Conservation (phyloP, 2,113 vertebrate genomes). For the Peromyscus polionotus region DNA sequence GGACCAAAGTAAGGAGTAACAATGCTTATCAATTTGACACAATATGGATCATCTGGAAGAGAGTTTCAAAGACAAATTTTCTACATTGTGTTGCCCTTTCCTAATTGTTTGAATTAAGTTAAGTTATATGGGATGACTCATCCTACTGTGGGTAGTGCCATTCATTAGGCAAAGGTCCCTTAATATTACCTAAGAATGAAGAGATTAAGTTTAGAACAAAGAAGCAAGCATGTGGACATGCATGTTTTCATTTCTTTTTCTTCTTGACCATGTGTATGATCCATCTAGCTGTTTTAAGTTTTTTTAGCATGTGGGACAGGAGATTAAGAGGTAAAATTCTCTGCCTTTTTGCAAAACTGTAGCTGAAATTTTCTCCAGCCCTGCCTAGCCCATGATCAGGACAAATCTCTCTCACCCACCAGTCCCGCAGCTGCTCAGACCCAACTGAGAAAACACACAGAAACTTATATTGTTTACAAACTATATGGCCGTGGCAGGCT, state of each 20-base stretch:
- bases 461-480: too few relatives aligned
- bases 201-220: not conserved
- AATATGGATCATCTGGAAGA: not conserved
- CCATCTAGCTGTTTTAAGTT: not conserved
- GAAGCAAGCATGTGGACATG: not conserved
- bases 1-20: not conserved
- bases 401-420: too few relatives aligned
- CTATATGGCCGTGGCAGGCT: too few relatives aligned
- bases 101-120: not conserved
- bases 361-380: too few relatives aligned
- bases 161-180: not conserved
- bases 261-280: not conserved
- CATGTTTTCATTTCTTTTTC: not conserved
- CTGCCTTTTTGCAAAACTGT: not conserved
- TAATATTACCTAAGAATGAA: not conserved
- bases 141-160: too few relatives aligned
- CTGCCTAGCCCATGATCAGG: too few relatives aligned
- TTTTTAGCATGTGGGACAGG: fast-evolving
- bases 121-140: not conserved
- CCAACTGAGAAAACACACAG: too few relatives aligned
- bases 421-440: too few relatives aligned
- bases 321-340: not conserved
- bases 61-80: not conserved
- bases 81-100: not conserved
- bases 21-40: too few relatives aligned